Base-by-base conservation (phyloP, 1,140 invertebrate genomes). In the Littorina saxatilis region DNA sequence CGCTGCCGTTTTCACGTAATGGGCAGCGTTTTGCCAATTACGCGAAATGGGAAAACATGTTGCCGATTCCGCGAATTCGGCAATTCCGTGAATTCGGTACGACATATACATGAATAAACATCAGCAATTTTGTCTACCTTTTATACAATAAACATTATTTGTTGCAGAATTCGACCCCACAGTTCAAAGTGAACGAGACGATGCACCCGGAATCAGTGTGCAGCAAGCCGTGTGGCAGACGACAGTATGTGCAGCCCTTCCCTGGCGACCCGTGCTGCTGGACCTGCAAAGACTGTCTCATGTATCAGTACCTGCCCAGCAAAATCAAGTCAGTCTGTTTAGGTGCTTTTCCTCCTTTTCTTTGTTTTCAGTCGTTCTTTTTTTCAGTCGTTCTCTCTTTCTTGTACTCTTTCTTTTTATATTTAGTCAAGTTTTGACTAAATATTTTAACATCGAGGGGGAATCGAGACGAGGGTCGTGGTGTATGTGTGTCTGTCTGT, bases 231-330 rank as follows among this genome's bases (percentile, higher is more conserved):
- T 99, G 98, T 92, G 95, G 95, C 82, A 92, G 94, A 43, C 97
- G 97, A 1, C 96, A 98, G 91, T 97, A 97, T 76, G 98, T 97
- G 93, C 96, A 96, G 91, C 97, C 97, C 91, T 95, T 97, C 37
- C 96, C 97, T 88, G 97, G 96, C 0, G 96, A 98, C 89, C 96
- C 95, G 85, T 99, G 98, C 91, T 99, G 98, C 92, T 99, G 98
- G 97, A 97, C 97, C 87, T 99, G 98, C 93, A 96, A 97, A 94
- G 97, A 97, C 93, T 99, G 98, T 91, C 95, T 96, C 63, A 95
- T 96, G 89, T 98, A 98, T 93, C 96, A 73, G 94, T 97, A 89
- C 94, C 95, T n/a, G 88, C 91, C 27, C 94, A 96, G 92, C 11
- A 96, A 97, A 89, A 74, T 61, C 70, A 78, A 70, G 58, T 78